A percentile compares a stretch with the other conserved stretches of the same genome.
phyloP scores from a whole-genome alignment of 2,797 vertebrate species.

The Bovichtus diacanthus region DNA sequence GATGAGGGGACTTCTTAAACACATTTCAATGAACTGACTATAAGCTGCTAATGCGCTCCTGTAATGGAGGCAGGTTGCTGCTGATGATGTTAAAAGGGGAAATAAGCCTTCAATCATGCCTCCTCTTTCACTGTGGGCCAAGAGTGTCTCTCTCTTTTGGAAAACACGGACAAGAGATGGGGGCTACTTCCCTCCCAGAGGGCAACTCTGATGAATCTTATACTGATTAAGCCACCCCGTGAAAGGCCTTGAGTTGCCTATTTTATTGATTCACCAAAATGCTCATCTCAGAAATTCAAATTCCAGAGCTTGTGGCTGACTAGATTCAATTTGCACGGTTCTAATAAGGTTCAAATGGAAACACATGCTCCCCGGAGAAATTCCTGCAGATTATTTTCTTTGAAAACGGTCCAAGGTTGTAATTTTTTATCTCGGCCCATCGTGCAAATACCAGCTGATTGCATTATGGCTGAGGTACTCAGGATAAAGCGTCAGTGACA shows the following conservation, averaged over 20 bases:
- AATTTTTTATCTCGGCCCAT: constrained; percentile 7
- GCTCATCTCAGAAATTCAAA: constrained; percentile 53
- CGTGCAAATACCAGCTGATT: constrained; percentile 35
- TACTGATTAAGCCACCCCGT: constrained; percentile 42
- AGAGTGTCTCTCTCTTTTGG: constrained; percentile 13
- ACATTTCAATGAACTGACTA: constrained; percentile 65
- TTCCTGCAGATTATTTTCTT: constrained; percentile 33
- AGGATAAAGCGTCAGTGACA: constrained; percentile 38
- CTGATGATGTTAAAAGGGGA: constrained; percentile 53
- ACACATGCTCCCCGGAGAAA: constrained; percentile 40
- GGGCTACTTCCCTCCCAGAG: constrained; percentile 19
- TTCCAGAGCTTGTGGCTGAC: constrained; percentile 37
- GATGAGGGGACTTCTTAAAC: constrained; percentile 64
- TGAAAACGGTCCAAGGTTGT: constrained; percentile 32
- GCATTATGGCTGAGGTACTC: constrained; percentile 19
- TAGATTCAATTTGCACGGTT: constrained; percentile 53
- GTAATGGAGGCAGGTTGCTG: constrained; percentile 61
- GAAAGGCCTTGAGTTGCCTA: constrained; percentile 38
- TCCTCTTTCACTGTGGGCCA: constrained; percentile 32
- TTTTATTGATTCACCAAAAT: constrained; percentile 63
- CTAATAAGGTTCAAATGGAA: constrained; percentile 52
- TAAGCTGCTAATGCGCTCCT: constrained; percentile 59
- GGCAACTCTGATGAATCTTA: constrained; percentile 45
- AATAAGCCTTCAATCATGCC: constrained; percentile 54
- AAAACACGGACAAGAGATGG: constrained; percentile 7